phyloP scores from a whole-genome alignment of 2,113 vertebrate genomes.

The Mirounga angustirostris region DNA sequence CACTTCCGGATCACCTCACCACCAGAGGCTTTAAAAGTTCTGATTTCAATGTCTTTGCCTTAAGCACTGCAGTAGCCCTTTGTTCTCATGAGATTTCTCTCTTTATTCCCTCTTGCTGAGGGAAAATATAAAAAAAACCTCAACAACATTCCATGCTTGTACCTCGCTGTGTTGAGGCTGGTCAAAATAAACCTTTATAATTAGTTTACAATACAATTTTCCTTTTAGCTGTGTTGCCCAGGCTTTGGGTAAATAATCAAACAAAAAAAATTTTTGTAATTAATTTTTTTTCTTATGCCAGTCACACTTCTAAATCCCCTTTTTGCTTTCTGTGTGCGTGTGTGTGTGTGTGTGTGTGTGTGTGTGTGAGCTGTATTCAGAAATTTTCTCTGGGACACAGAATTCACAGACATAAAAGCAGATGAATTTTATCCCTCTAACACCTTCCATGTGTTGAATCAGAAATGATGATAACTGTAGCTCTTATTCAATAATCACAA shows the following conservation, averaged over 20 bases:
- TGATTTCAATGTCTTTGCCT: background rate
- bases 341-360: background rate
- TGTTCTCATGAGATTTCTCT: background rate
- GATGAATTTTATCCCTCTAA: background rate
- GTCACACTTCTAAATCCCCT: slow-evolving; percentile 55
- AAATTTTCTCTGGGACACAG: background rate
- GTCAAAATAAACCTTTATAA: background rate
- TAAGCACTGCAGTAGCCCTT: background rate
- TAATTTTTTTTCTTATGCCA: slow-evolving; percentile 52
- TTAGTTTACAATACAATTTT: slow-evolving; percentile 39
- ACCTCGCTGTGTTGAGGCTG: background rate
- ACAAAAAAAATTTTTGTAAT: slow-evolving; percentile 78
- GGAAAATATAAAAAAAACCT: background rate
- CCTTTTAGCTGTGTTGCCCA: slow-evolving; percentile 77
- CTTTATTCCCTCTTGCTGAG: background rate
- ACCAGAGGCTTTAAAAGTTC: background rate
- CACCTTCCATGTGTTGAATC: background rate
- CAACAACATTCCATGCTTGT: background rate
- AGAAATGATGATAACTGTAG: background rate
- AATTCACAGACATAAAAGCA: background rate
- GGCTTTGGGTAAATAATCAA: slow-evolving; percentile 80
- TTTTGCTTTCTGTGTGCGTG: background rate
- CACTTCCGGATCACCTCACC: background rate
- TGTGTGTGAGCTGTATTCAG: background rate
- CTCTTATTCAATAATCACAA: background rate